phyloP scores from a whole-genome alignment of 1,140 invertebrate genomes.

The Drosophila pallidifrons region DNA sequence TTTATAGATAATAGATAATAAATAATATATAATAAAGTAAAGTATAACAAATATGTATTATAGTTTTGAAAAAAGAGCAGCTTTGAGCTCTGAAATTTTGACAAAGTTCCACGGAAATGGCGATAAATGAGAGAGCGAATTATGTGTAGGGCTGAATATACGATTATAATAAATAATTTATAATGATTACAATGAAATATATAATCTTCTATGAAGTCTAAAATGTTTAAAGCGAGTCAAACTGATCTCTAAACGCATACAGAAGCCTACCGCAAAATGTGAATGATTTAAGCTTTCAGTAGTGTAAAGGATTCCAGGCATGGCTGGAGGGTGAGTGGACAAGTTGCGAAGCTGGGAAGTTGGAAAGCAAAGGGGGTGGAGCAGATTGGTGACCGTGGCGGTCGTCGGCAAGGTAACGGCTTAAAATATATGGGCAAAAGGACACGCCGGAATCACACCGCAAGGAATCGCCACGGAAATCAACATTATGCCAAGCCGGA shows the following conservation, averaged over 20 bases:
- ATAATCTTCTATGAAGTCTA: no score
- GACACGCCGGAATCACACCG: slow-evolving; percentile 80
- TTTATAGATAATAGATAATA: no score
- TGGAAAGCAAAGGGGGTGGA: slow-evolving; percentile 8
- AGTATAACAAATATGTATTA: no score
- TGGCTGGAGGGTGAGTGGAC: neutral
- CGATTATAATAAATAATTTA: no score
- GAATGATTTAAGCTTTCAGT: slow-evolving; percentile 31
- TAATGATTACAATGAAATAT: no score
- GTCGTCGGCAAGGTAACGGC: slow-evolving; percentile 69
- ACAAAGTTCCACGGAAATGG: no score
- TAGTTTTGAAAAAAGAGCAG: no score
- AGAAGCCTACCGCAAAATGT: slow-evolving; percentile 8
- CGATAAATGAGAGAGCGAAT: no score
- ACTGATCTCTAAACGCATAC: neutral
- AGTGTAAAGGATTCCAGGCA: neutral
- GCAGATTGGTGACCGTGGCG: slow-evolving; percentile 72
- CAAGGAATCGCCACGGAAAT: slow-evolving; percentile 80
- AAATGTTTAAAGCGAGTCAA: neutral
- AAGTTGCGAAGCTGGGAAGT: neutral
- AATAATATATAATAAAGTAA: no score
- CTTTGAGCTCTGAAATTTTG: no score
- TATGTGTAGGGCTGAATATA: no score
- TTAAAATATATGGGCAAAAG: slow-evolving; percentile 81
- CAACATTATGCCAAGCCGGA: slow-evolving; percentile 74